A percentile compares a stretch with the other conserved stretches of the same genome.
phyloP scores from a whole-genome alignment of 2,797 vertebrate genomes.

The Chelidonichthys spinosus region DNA sequence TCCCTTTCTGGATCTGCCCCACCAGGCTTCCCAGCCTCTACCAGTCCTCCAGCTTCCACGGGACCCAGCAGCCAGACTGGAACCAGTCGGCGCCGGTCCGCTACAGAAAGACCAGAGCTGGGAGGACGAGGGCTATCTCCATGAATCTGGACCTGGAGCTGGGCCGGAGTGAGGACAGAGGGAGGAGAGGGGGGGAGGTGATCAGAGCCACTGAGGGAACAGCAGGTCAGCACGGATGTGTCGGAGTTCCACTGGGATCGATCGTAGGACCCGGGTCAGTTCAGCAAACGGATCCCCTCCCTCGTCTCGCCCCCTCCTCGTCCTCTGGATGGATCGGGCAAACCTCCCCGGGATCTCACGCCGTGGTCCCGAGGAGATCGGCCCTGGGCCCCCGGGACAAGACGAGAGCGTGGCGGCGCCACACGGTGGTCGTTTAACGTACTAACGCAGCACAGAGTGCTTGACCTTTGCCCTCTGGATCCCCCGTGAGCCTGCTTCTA shows the following conservation, averaged over 20 bases:
- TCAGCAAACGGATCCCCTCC: constrained; percentile 55
- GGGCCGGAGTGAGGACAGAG: constrained; percentile 37
- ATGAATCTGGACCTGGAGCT: constrained; percentile 75
- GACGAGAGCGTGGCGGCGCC: constrained; percentile 88
- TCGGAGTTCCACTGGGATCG: constrained; percentile 50
- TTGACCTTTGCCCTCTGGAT: constrained; percentile 27
- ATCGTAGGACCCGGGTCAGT: constrained; percentile 6
- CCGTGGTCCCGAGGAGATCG: constrained; percentile 84
- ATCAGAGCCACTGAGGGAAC: constrained; percentile 48
- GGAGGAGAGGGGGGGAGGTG: constrained; percentile 62
- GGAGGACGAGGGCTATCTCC: constrained; percentile 72
- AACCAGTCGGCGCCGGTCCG: constrained; percentile 40
- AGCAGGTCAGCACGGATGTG: constrained; percentile 13
- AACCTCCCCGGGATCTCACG: constrained; percentile 62
- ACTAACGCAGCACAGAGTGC: constrained; percentile 32
- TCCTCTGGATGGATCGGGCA: constrained; percentile 67
- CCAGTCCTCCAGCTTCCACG: constrained; percentile 16
- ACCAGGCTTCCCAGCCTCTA: constrained; percentile 32
- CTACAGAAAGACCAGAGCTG: constrained; percentile 81
- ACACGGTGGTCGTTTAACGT: constrained; percentile 88
- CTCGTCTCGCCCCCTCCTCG: constrained; percentile 38
- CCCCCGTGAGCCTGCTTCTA: constrained; percentile 9
- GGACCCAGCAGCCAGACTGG: constrained; percentile 41
- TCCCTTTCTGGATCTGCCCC: constrained; percentile 66
- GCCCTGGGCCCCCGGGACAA: constrained; percentile 83